These are phyloP conservation scores for Leptopterna dolabrata DNA, from an alignment of 2,888 invertebrate species.

Conservation along the genomic window DNA sequence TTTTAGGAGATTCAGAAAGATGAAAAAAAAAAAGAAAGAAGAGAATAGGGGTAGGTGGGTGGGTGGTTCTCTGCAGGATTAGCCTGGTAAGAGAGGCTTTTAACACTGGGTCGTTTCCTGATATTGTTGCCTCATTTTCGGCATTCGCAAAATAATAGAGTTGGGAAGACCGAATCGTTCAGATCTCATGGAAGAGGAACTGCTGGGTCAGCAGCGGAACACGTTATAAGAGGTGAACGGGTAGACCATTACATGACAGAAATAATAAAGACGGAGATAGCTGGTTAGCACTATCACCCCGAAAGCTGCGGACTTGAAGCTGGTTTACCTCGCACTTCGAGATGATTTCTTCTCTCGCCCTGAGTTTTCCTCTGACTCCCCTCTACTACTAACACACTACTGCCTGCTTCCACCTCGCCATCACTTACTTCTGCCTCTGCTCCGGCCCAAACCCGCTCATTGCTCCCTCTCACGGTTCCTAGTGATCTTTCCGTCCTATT, in stretches of 20 bases:
- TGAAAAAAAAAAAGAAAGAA: too few species aligned
- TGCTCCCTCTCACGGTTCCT: not conserved
- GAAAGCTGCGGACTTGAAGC: not conserved
- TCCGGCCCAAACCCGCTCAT: not conserved
- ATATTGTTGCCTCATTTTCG: too few species aligned
- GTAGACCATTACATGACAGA: not conserved
- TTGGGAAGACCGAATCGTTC: not conserved
- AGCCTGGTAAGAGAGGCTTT: too few species aligned
- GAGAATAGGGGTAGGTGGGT: too few species aligned
- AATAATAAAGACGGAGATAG: not conserved
- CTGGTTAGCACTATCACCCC: not conserved
- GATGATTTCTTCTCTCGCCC: not conserved
- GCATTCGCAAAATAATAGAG: too few species aligned
- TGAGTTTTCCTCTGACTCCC: not conserved
- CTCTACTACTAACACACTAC: not conserved
- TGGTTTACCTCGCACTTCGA: not conserved
- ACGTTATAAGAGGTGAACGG: not conserved
- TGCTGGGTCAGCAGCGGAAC: not conserved
- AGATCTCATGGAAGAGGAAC: not conserved
- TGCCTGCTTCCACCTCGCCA: not conserved
- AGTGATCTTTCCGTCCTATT: conserved; percentile 1
- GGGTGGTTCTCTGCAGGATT: too few species aligned
- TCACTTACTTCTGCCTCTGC: not conserved
- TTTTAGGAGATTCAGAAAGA: too few species aligned
- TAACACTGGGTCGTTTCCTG: too few species aligned